phyloP scores from a whole-genome alignment of 2,113 vertebrate species.

The Meles meles region DNA sequence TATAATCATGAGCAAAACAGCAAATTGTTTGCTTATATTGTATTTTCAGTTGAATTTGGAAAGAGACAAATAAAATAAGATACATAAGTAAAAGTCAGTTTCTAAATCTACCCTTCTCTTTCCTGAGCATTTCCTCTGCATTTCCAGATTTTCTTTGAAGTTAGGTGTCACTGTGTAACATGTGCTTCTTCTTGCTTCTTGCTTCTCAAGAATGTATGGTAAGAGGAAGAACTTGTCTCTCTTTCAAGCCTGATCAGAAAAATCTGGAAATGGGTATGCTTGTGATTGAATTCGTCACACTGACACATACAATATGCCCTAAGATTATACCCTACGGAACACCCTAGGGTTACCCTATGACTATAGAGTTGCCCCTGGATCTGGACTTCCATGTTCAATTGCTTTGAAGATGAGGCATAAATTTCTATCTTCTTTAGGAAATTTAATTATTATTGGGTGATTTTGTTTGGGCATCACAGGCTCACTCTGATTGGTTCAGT shows the following conservation, averaged over 20 bases:
- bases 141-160: background rate
- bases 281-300: background rate
- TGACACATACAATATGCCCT: background rate
- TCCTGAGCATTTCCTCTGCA: background rate
- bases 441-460: background rate
- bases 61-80: background rate
- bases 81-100: background rate
- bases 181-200: too few relatives aligned
- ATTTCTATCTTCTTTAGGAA: background rate
- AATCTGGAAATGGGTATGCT: background rate
- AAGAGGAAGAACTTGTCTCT: background rate
- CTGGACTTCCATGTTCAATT: background rate
- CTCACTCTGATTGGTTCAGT: background rate
- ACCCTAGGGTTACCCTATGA: background rate
- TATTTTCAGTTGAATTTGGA: background rate
- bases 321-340: background rate
- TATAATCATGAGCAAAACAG: background rate
- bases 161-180: background rate
- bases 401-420: background rate
- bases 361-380: accelerated
- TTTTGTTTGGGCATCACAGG: background rate
- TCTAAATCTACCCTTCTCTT: background rate
- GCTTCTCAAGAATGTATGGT: background rate
- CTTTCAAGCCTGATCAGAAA: background rate
- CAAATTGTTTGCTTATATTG: background rate